Evolutionary conservation across 2,113 vertebrate species (phyloP), one percentile per base, ranked within the genome.

Genomic region (Miniopterus natalensis): DNA sequence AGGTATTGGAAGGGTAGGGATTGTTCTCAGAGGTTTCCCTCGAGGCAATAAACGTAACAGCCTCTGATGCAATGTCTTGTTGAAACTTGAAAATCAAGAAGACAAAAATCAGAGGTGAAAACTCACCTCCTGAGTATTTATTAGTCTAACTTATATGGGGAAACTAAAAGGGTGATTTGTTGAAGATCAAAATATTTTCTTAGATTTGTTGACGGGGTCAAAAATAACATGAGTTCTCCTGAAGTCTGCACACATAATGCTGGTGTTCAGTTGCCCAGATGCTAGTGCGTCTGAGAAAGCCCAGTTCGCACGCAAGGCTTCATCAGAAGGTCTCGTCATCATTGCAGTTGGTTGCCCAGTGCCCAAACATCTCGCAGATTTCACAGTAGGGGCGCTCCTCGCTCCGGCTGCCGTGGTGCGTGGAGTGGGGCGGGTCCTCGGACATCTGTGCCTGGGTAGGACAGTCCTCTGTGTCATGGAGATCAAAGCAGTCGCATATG

Each of bases 401-500:
- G 0, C 98, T 98, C 93, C 99, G 98, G 96, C 97, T 99, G 98
- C 99, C 99, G 0, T 99, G 99, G 97, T 99, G 99, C 0, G 99
- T 98, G 0, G 99, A 99, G 97, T 99, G 99, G 0, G 99, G 99
- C 0, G 99, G 99, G 13, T 99, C 99, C 85, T 99, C 99, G 0
- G 98, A 98, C 94, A 98, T 97, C 98, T 99, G 99, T 1, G 98
- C 98, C 97, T 99, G 99, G 0, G 99, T 99, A 4, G 99, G 99
- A 90, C 99, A 99, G 97, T 99, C 99, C 97, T 99, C 99, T 0
- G 99, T 99, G 97, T 99, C 99, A 0, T 99, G 99, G 68, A 99
- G 99, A 70, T 99, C 99, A 5, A 99, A 99, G 98, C 99, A 99
- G 98, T 99, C 99, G 15, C 99, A 99, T 95, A 99, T 99, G 98